Conservation (phyloP, 2,113 vertebrate species). For the Eublepharis macularius region DNA sequence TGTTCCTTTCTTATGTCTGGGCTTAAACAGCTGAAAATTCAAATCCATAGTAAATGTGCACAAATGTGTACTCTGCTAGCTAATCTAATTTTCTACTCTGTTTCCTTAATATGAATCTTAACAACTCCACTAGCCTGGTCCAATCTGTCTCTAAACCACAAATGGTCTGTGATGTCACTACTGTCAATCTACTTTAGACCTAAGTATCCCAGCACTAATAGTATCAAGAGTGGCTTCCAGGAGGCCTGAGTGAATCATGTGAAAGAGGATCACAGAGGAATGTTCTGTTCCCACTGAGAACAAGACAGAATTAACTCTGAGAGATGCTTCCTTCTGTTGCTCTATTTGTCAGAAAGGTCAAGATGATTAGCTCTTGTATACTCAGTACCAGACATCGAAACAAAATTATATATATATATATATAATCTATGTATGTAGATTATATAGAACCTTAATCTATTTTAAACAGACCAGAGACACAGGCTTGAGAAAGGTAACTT, state of each 20-base stretch:
- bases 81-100: slow-evolving; percentile 45
- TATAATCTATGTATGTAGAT: too few species aligned
- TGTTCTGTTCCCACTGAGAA: slow-evolving; percentile 83
- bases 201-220: slow-evolving; percentile 77
- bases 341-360: slow-evolving; percentile 80
- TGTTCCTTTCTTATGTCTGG: slow-evolving; percentile 25
- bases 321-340: slow-evolving; percentile 79
- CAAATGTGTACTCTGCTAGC: slow-evolving; percentile 40
- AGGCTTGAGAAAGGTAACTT: slow-evolving; percentile 36
- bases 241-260: slow-evolving; percentile 78
- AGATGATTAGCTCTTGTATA: slow-evolving; percentile 78
- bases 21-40: slow-evolving; percentile 36
- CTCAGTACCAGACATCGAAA: slow-evolving; percentile 72
- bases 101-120: slow-evolving; percentile 41
- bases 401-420: too few species aligned
- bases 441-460: slow-evolving; percentile 59
- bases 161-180: slow-evolving; percentile 48
- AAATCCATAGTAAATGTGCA: slow-evolving; percentile 35
- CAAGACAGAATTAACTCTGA: slow-evolving; percentile 86
- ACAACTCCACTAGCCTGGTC: slow-evolving; percentile 13
- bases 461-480: slow-evolving; percentile 57
- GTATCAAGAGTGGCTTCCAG: slow-evolving; percentile 78
- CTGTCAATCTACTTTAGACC: slow-evolving; percentile 62
- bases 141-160: slow-evolving; percentile 38
- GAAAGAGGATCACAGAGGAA: slow-evolving; percentile 85